A percentile compares a stretch with the other conserved stretches of the same genome.
Conservation (phyloP, 2,888 invertebrate genomes). For the Danaus chrysippus region DNA sequence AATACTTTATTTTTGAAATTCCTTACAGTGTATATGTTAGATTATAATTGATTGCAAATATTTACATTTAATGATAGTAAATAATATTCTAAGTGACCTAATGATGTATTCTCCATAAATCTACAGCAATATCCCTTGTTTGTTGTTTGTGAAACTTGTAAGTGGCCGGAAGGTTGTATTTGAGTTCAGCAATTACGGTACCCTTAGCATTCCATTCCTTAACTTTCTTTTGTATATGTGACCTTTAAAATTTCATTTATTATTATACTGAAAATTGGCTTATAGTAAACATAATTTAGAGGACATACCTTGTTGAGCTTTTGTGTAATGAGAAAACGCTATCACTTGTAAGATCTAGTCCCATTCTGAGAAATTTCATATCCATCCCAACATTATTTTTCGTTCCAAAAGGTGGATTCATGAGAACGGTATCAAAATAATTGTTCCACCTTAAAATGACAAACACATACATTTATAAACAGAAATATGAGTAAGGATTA, state of each 20-base stretch:
- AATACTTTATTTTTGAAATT: neutral
- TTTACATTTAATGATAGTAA: neutral
- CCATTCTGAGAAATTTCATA: slow-evolving; percentile 90
- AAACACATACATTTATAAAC: too few species aligned
- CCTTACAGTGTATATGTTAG: neutral
- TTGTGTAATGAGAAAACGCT: slow-evolving; percentile 98
- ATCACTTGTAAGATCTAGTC: slow-evolving; percentile 82
- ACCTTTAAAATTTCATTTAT: slow-evolving; percentile 66
- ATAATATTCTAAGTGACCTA: slow-evolving; percentile 24
- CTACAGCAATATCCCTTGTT: slow-evolving; percentile 93
- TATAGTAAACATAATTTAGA: neutral
- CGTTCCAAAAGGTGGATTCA: slow-evolving; percentile 99
- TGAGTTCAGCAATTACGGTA: slow-evolving; percentile 92
- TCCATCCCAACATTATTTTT: slow-evolving; percentile 95
- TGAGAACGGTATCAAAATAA: slow-evolving; percentile 93
- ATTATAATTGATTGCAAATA: neutral
- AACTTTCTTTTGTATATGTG: slow-evolving; percentile 85
- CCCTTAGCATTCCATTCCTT: slow-evolving; percentile 83
- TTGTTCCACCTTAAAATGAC: slow-evolving; percentile 52
- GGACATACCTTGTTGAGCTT: slow-evolving; percentile 88
- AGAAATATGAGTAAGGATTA: too few species aligned
- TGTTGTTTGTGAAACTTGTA: slow-evolving; percentile 94
- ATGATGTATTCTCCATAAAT: slow-evolving; percentile 86
- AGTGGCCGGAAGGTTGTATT: slow-evolving; percentile 91
- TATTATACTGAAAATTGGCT: neutral